Evolutionary conservation across 2,113 vertebrate genomes (phyloP).

Genomic region (Cervus canadensis): DNA sequence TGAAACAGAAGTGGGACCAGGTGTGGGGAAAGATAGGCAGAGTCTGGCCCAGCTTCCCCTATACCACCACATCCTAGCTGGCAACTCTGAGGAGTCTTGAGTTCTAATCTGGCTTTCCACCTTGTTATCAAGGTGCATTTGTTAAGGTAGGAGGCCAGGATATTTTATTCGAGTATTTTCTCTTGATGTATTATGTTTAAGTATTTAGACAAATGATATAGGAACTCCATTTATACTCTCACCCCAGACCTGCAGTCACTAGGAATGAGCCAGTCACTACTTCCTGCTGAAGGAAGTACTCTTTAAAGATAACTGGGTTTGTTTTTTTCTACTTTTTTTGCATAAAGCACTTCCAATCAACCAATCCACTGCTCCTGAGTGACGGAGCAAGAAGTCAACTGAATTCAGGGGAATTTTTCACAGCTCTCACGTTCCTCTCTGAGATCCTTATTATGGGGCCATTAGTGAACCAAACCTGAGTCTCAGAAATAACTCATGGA

Average conservation of each 20-base stretch:
- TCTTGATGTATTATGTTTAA: background rate
- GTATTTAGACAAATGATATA: background rate
- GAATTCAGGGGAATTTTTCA: background rate
- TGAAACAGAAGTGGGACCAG: background rate
- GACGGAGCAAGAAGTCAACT: background rate
- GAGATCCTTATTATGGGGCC: accelerated
- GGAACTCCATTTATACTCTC: background rate
- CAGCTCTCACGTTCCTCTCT: background rate
- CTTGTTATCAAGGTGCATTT: background rate
- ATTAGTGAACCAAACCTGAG: background rate
- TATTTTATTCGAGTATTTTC: background rate
- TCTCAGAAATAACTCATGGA: background rate
- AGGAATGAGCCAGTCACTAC: background rate
- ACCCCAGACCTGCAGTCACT: background rate
- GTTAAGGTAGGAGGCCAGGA: background rate
- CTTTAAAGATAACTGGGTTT: background rate
- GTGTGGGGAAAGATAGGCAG: background rate
- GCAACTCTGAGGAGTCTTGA: background rate
- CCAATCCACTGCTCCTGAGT: background rate
- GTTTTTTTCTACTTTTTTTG: background rate
- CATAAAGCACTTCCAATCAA: background rate
- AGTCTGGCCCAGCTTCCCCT: background rate
- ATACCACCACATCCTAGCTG: background rate
- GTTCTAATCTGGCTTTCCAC: background rate
- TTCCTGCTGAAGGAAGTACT: background rate